Conservation (phyloP, 2,888 invertebrate genomes). For the Agriopis leucophaearia region DNA sequence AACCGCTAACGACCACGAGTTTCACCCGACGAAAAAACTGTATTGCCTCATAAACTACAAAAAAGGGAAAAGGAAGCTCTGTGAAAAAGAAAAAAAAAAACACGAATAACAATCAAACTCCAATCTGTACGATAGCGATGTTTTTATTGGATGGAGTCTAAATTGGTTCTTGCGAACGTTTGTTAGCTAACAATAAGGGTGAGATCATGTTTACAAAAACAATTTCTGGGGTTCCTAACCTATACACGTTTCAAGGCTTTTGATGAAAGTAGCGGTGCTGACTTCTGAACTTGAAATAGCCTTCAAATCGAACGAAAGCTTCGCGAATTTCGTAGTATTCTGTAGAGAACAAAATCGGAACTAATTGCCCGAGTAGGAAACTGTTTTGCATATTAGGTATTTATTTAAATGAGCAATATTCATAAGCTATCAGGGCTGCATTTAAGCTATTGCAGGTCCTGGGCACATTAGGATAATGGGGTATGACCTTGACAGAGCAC, state of each 20-base stretch:
- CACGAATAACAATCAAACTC: slow-evolving; percentile 43
- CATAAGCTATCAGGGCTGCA: no score
- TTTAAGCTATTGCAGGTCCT: no score
- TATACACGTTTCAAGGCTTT: background rate
- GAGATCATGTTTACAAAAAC: slow-evolving; percentile 31
- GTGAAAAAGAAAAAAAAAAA: slow-evolving; percentile 43
- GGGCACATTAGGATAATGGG: no score
- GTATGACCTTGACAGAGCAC: no score
- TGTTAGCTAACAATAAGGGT: slow-evolving; percentile 29
- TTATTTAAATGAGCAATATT: background rate
- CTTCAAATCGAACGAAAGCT: slow-evolving; percentile 3
- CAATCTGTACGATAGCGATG: slow-evolving; percentile 42
- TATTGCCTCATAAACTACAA: slow-evolving; percentile 39
- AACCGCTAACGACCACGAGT: slow-evolving; percentile 51
- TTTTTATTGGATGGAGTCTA: slow-evolving; percentile 30
- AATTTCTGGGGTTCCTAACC: background rate
- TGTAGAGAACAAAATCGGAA: slow-evolving; percentile 12
- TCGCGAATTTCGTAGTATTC: background rate
- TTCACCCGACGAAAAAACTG: slow-evolving; percentile 58
- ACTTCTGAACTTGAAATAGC: background rate
- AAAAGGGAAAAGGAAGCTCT: slow-evolving; percentile 46
- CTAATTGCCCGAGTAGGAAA: slow-evolving; percentile 20
- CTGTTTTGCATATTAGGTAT: slow-evolving; percentile 9
- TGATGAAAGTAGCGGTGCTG: background rate
- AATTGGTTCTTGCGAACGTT: slow-evolving; percentile 26